These are phyloP conservation scores for Petrolisthes manimaculis DNA, from an alignment of 2,888 invertebrate species.

Conservation along the genomic window DNA sequence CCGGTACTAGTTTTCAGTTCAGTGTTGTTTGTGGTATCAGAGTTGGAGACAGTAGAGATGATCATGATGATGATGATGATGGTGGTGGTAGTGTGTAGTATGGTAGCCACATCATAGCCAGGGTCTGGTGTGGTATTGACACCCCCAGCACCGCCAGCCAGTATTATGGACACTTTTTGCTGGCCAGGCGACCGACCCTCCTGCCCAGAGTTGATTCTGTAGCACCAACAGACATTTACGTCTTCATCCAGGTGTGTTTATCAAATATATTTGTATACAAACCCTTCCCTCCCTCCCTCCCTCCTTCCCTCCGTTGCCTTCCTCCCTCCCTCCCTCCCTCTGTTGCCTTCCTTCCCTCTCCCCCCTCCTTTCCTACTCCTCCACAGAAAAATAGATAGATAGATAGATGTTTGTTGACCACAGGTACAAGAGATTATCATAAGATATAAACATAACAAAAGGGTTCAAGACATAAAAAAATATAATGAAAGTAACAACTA, in stretches of 20 bases:
- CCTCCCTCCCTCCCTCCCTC: constrained; percentile 18
- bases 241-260: constrained; percentile 34
- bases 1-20: too few relatives aligned
- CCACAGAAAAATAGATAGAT: too few relatives aligned
- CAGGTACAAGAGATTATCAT: too few relatives aligned
- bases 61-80: not conserved
- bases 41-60: not conserved
- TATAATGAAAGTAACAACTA: too few relatives aligned
- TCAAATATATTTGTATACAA: constrained; percentile 33
- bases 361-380: too few relatives aligned
- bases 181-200: constrained; percentile 4
- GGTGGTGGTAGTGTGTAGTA: not conserved
- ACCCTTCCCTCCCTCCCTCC: not conserved
- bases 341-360: not conserved
- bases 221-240: constrained; percentile 32
- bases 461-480: too few relatives aligned
- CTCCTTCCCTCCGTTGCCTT: not conserved
- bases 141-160: constrained; percentile 18
- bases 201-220: constrained; percentile 23
- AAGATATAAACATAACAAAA: too few relatives aligned
- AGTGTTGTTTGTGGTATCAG: not conserved
- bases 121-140: constrained; percentile 8
- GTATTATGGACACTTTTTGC: not conserved
- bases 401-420: too few relatives aligned
- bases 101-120: not conserved